Conservation (phyloP, 2,797 vertebrate species). For the Limosa lapponica region DNA sequence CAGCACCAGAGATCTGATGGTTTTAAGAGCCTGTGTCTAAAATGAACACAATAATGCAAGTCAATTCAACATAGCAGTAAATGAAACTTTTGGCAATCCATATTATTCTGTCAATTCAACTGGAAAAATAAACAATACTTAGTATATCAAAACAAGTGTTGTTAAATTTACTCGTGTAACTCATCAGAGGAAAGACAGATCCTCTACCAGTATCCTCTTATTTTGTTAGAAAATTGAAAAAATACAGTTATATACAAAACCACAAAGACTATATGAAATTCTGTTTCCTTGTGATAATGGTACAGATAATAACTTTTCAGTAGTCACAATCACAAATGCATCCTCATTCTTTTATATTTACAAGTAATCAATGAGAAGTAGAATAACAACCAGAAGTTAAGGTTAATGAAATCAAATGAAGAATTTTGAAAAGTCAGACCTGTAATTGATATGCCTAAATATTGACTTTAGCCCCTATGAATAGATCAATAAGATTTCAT, state of each 20-base stretch:
- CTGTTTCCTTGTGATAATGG: neutral
- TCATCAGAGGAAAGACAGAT: neutral
- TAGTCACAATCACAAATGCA: neutral
- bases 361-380: conserved; percentile 38
- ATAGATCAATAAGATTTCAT: conserved; percentile 42
- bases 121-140: neutral
- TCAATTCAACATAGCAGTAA: neutral
- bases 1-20: neutral
- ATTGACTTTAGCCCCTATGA: conserved; percentile 21
- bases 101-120: neutral
- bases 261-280: neutral
- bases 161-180: neutral
- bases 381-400: conserved; percentile 44
- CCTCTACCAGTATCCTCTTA: neutral
- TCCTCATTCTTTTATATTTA: conserved; percentile 23
- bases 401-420: conserved; percentile 57
- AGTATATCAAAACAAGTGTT: neutral
- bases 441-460: conserved; percentile 37
- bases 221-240: neutral
- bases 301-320: neutral
- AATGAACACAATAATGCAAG: neutral
- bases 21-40: neutral
- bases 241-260: neutral
- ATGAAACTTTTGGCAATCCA: neutral
- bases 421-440: conserved; percentile 57